Conservation (phyloP, 2,888 invertebrate genomes). For the Drosophila flavopinicola region DNA sequence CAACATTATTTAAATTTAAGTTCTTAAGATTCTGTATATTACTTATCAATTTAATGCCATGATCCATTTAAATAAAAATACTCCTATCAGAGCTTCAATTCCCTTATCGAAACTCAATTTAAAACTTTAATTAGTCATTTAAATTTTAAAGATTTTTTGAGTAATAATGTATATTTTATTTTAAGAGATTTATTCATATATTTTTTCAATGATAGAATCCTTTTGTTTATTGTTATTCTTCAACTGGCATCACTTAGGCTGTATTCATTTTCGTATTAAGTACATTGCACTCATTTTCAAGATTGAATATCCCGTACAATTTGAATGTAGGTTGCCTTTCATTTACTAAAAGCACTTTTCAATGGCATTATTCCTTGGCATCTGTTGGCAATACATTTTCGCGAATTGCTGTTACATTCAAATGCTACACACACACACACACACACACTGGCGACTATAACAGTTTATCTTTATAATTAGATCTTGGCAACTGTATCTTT, state of each 20-base stretch:
- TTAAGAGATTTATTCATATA: neutral
- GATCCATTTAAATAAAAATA: too few species aligned
- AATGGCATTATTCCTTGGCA: conserved; percentile 17
- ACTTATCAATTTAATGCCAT: too few species aligned
- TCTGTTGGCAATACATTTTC: conserved; percentile 24
- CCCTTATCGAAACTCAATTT: too few species aligned
- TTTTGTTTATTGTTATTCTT: neutral
- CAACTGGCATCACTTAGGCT: neutral
- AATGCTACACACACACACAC: conserved; percentile 55
- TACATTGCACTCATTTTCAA: neutral
- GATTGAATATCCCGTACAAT: conserved; percentile 22
- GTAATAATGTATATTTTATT: too few species aligned
- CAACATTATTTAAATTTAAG: too few species aligned
- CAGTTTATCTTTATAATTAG: conserved; percentile 72
- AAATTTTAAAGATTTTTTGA: neutral
- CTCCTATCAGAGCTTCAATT: too few species aligned
- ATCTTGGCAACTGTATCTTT: conserved; percentile 50
- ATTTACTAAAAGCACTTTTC: conserved; percentile 17
- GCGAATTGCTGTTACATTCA: conserved; percentile 44
- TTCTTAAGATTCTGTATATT: too few species aligned
- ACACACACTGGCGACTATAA: conserved; percentile 31
- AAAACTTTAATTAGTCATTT: too few species aligned
- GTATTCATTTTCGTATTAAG: neutral
- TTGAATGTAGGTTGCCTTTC: conserved; percentile 15
- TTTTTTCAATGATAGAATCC: neutral